These are phyloP conservation scores for Acleris laterana DNA, from an alignment of 2,888 invertebrate genomes.

Conservation along the genomic window DNA sequence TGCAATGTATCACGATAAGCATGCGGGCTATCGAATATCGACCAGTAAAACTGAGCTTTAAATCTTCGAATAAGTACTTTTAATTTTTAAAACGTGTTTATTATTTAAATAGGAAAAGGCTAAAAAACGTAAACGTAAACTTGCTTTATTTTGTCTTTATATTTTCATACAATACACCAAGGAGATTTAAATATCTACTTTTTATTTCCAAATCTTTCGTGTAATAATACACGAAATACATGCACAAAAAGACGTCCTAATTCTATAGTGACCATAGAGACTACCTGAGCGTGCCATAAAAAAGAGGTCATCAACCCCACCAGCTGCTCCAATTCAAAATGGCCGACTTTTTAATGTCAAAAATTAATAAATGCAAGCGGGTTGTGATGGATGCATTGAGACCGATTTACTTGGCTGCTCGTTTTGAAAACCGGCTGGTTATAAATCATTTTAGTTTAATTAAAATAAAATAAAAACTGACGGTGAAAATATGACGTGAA, in stretches of 20 bases:
- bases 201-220: constrained; percentile 18
- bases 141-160: neutral
- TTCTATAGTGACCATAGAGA: constrained; percentile 29
- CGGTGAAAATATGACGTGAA: constrained; percentile 9
- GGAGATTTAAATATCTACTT: constrained; percentile 7
- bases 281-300: constrained; percentile 38
- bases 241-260: constrained; percentile 28
- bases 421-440: constrained; percentile 33
- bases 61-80: too few relatives aligned
- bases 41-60: too few relatives aligned
- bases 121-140: too few relatives aligned
- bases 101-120: too few relatives aligned
- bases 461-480: constrained; percentile 5
- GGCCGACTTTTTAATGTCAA: constrained; percentile 37
- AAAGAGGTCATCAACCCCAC: constrained; percentile 37
- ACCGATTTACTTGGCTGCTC: constrained; percentile 32
- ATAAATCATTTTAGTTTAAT: constrained; percentile 28
- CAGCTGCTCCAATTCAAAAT: constrained; percentile 38
- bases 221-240: constrained; percentile 20
- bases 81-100: too few relatives aligned
- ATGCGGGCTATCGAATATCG: too few relatives aligned
- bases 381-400: constrained; percentile 33
- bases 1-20: too few relatives aligned
- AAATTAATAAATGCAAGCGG: constrained; percentile 38
- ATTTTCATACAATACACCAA: neutral